phyloP scores from a whole-genome alignment of 2,888 invertebrate species.

The Andrena marginata region DNA sequence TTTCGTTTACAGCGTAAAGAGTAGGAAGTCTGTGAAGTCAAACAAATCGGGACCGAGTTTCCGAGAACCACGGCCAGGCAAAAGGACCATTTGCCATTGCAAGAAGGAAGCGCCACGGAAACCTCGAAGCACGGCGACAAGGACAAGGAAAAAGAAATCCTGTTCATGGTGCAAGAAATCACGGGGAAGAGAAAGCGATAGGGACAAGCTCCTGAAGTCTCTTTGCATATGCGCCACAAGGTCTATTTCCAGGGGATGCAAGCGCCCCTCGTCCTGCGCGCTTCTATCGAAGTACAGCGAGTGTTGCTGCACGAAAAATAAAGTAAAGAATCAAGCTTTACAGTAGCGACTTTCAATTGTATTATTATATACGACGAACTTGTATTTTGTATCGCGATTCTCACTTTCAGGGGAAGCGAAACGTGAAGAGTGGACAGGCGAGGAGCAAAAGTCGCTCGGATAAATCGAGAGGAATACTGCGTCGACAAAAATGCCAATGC shows the following conservation, averaged over 20 bases:
- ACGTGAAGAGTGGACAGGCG: conserved; percentile 8
- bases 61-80: neutral
- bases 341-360: too few relatives aligned
- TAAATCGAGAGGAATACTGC: neutral
- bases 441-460: neutral
- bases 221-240: conserved; percentile 56
- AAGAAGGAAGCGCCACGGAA: neutral
- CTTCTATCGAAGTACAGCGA: conserved; percentile 23
- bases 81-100: conserved; percentile 48
- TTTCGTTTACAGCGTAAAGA: conserved; percentile 21
- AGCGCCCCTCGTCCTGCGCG: conserved; percentile 17
- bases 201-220: conserved; percentile 7
- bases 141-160: conserved; percentile 15
- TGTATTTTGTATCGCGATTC: too few relatives aligned
- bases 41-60: neutral
- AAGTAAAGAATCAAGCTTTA: conserved; percentile 18
- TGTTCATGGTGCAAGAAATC: conserved; percentile 14
- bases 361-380: too few relatives aligned
- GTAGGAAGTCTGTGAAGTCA: neutral
- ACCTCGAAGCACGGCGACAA: conserved; percentile 3
- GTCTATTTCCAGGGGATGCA: conserved; percentile 29
- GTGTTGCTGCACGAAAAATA: conserved; percentile 41
- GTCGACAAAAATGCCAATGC: neutral
- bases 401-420: neutral
- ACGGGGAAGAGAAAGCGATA: conserved; percentile 33